These are phyloP conservation scores for Atta texana DNA, from an alignment of 1,140 invertebrate genomes.

Conservation along the genomic window DNA sequence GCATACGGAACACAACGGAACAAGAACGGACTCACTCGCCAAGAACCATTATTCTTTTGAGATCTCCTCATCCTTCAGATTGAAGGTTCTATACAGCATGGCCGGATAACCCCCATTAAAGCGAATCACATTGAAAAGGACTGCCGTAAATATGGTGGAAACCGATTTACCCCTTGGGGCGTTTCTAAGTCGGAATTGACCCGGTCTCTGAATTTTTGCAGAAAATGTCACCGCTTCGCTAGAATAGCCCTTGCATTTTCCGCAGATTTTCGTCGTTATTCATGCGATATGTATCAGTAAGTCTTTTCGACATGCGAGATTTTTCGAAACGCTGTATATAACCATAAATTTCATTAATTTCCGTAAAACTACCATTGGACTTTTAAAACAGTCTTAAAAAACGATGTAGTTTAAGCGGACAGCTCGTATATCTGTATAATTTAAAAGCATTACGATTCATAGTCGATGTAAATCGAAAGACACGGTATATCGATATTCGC, in stretches of 20 bases:
- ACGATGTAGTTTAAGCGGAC: background rate
- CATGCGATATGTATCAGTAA: background rate
- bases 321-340: background rate
- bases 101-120: constrained; percentile 72
- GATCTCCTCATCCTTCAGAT: constrained; percentile 26
- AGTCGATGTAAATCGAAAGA: constrained; percentile 23
- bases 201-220: constrained; percentile 33
- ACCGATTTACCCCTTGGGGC: constrained; percentile 65
- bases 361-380: background rate
- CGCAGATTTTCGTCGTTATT: background rate
- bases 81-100: constrained; percentile 45
- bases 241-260: background rate
- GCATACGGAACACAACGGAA: constrained; percentile 36
- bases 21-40: constrained; percentile 48
- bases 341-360: background rate
- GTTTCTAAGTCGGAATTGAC: constrained; percentile 64
- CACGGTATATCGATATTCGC: constrained; percentile 51
- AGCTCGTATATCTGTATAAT: constrained; percentile 25
- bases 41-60: constrained; percentile 65
- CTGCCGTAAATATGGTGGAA: constrained; percentile 61
- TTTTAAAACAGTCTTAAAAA: background rate
- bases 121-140: constrained; percentile 72
- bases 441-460: constrained; percentile 7
- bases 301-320: background rate
- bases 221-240: constrained; percentile 34